phyloP scores from a whole-genome alignment of 2,888 invertebrate species.

The Philereme vetulata region DNA sequence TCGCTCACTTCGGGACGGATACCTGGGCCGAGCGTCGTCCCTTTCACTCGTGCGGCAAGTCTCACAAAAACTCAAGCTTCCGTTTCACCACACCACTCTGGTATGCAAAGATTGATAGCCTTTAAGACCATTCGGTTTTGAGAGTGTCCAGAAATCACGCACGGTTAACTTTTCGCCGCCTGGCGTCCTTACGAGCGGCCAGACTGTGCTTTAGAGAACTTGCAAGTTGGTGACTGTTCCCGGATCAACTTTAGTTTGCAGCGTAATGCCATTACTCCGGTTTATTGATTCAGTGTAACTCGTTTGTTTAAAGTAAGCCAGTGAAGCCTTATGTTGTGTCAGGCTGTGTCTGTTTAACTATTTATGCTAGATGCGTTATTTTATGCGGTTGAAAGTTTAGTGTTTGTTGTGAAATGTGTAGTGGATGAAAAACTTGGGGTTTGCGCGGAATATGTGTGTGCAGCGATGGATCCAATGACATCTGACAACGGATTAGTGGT shows the following conservation, averaged over 20 bases:
- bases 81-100: constrained; percentile 79
- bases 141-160: constrained; percentile 82
- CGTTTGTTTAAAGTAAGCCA: constrained; percentile 59
- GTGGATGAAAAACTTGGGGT: constrained; percentile 41
- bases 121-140: constrained; percentile 83
- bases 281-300: constrained; percentile 66
- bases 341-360: constrained; percentile 51
- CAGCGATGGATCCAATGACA: constrained; percentile 76
- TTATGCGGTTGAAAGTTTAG: constrained; percentile 47
- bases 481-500: constrained; percentile 78
- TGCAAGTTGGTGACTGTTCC: constrained; percentile 52
- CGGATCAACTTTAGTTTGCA: constrained; percentile 58
- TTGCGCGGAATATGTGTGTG: constrained; percentile 63
- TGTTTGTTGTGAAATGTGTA: constrained; percentile 55
- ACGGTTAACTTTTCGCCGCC: constrained; percentile 81
- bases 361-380: constrained; percentile 59
- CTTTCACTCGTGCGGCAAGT: constrained; percentile 64
- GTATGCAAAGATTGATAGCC: constrained; percentile 84
- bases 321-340: constrained; percentile 64
- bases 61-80: constrained; percentile 57
- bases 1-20: constrained; percentile 75
- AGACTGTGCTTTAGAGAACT: constrained; percentile 62
- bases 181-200: constrained; percentile 78
- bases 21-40: constrained; percentile 72
- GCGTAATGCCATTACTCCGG: constrained; percentile 65